Evolutionary conservation across 2,888 invertebrate species (phyloP).

Genomic region (Nephrotoma appendiculata): DNA sequence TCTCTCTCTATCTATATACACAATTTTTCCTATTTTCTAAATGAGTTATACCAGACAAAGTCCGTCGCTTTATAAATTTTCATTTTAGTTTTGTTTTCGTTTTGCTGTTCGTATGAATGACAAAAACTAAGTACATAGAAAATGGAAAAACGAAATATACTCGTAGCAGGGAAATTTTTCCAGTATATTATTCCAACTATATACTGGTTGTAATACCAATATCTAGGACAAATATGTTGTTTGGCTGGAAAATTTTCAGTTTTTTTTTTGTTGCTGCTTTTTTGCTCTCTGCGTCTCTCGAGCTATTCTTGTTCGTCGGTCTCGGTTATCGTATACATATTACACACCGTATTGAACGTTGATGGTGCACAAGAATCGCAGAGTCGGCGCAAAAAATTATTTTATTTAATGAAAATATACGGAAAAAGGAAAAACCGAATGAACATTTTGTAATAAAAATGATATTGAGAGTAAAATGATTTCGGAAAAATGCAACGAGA

Average conservation of each 20-base stretch:
- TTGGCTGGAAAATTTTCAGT: not conserved
- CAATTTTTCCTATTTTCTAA: not conserved
- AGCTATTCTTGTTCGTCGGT: not conserved
- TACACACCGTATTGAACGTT: not conserved
- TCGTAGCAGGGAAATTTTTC: not conserved
- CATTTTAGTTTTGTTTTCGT: not conserved
- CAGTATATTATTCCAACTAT: not conserved
- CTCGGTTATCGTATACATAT: not conserved
- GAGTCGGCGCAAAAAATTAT: not conserved
- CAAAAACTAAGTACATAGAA: not conserved
- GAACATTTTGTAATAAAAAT: not conserved
- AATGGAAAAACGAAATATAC: not conserved
- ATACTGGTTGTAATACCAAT: not conserved
- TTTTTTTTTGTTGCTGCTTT: not conserved
- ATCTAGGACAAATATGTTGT: not conserved
- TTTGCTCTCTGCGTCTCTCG: not conserved
- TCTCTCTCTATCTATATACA: not conserved
- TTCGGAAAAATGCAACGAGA: not conserved
- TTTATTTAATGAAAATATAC: not conserved
- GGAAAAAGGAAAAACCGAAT: not conserved
- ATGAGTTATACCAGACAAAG: not conserved
- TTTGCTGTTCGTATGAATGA: not conserved
- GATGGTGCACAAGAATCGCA: not conserved
- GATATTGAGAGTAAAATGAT: not conserved
- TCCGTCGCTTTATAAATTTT: not conserved